Evolutionary conservation across 2,113 vertebrate genomes (phyloP).

Genomic region (Platichthys stellatus): DNA sequence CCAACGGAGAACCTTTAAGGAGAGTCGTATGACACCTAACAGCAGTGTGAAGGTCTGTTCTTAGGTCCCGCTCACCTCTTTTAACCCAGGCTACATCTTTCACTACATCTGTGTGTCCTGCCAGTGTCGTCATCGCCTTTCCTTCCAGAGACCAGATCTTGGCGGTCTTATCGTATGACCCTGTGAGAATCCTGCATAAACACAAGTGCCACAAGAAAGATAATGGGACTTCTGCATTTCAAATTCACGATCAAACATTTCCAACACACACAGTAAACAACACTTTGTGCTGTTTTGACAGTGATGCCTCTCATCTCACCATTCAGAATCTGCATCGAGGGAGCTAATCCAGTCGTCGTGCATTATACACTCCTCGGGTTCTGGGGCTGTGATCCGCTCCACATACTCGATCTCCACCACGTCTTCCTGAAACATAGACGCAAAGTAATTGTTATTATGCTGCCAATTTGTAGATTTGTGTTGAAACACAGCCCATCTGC

Average conservation of each 20-base stretch:
- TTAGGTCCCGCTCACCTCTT: conserved; percentile 83
- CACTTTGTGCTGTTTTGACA: neutral
- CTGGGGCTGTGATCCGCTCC: conserved; percentile 92
- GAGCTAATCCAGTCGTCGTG: conserved; percentile 99
- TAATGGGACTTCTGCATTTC: neutral
- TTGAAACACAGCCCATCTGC: neutral
- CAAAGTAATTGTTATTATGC: neutral
- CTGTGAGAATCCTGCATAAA: conserved; percentile 91
- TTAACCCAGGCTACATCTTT: conserved; percentile 97
- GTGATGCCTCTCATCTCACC: conserved; percentile 76
- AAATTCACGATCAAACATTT: neutral
- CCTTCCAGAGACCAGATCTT: conserved; percentile 96
- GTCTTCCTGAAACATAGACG: conserved; percentile 88
- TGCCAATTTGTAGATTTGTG: neutral
- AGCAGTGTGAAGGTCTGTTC: neutral
- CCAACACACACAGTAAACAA: neutral
- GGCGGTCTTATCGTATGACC: conserved; percentile 95
- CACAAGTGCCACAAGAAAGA: too few relatives aligned
- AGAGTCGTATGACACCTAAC: too few relatives aligned
- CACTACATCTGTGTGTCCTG: conserved; percentile 93
- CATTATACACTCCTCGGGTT: conserved; percentile 95
- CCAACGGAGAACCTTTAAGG: neutral
- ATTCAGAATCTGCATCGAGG: conserved; percentile 89
- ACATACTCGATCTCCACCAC: conserved; percentile 97
- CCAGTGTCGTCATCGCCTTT: conserved; percentile 88